A percentile compares a stretch with the other conserved stretches of the same genome.
Conservation (phyloP, 1,140 invertebrate species). For the Lasioglossum albipes region DNA sequence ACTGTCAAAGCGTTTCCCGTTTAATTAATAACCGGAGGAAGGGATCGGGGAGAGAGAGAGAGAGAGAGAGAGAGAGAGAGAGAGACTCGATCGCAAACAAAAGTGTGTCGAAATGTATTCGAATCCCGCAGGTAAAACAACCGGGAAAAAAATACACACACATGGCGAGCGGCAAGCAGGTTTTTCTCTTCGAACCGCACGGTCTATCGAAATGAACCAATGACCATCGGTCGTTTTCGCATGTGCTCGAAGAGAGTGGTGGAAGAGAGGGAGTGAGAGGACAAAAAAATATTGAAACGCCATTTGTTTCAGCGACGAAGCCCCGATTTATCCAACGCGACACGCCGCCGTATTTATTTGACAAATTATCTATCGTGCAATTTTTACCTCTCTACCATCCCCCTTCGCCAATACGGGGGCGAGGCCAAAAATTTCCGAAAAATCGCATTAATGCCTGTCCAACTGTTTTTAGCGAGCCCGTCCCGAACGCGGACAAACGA, state of each 20-base stretch:
- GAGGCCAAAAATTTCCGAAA: no score
- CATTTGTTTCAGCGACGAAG: not conserved
- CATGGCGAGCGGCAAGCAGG: not conserved
- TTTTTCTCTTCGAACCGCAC: not conserved
- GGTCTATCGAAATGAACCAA: not conserved
- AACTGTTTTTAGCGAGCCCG: no score
- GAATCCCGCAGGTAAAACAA: not conserved
- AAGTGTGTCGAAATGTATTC: not conserved
- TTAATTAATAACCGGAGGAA: not conserved
- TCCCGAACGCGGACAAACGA: no score
- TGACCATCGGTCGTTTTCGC: not conserved
- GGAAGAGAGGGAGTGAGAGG: no score
- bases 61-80: no score
- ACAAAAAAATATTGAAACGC: conserved; percentile 13
- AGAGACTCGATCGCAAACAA: not conserved
- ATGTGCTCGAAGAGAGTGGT: not conserved
- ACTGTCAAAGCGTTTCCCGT: not conserved
- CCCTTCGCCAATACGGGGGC: no score
- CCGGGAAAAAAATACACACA: not conserved
- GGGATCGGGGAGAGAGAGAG: no score
- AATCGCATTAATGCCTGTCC: not conserved
- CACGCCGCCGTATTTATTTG: conserved; percentile 5
- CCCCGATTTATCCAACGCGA: conserved; percentile 4
- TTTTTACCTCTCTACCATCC: no score
- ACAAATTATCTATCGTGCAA: conserved; percentile 15